These are phyloP conservation scores for Phocoena sinus DNA, from an alignment of 2,113 vertebrate species.

Conservation along the genomic window DNA sequence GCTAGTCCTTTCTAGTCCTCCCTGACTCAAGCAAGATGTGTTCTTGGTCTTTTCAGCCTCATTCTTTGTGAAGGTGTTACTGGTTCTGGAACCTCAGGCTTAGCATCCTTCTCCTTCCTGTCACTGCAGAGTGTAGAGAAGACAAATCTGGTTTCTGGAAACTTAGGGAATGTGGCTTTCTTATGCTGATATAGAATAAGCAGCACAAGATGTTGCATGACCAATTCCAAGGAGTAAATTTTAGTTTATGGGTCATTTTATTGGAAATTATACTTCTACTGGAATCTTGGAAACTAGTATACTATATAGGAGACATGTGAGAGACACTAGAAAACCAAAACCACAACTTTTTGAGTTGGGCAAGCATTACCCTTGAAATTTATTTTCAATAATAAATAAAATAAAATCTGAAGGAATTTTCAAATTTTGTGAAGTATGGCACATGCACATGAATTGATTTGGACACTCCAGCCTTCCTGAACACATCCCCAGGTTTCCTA, in stretches of 20 bases:
- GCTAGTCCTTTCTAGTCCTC: neutral
- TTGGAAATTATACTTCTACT: neutral
- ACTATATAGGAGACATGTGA: neutral
- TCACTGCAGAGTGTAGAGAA: neutral
- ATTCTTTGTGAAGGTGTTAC: neutral
- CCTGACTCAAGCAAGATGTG: neutral
- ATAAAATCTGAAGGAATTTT: neutral
- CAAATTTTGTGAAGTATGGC: neutral
- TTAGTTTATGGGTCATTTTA: neutral
- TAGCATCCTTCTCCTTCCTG: neutral
- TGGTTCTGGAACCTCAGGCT: neutral
- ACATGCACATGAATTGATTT: neutral
- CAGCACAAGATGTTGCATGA: rapidly evolving
- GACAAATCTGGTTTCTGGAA: neutral
- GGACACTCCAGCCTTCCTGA: neutral
- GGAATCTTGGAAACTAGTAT: neutral
- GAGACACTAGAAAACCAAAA: neutral
- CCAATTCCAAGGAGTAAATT: neutral
- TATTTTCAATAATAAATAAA: neutral
- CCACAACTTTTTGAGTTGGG: neutral
- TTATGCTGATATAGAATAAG: neutral
- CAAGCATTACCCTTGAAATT: neutral
- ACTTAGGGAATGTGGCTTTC: neutral
- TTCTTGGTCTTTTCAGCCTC: neutral
- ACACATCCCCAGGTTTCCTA: neutral